Evolutionary conservation across 2,113 vertebrate genomes (phyloP).

Genomic region (Cinclus cinclus): DNA sequence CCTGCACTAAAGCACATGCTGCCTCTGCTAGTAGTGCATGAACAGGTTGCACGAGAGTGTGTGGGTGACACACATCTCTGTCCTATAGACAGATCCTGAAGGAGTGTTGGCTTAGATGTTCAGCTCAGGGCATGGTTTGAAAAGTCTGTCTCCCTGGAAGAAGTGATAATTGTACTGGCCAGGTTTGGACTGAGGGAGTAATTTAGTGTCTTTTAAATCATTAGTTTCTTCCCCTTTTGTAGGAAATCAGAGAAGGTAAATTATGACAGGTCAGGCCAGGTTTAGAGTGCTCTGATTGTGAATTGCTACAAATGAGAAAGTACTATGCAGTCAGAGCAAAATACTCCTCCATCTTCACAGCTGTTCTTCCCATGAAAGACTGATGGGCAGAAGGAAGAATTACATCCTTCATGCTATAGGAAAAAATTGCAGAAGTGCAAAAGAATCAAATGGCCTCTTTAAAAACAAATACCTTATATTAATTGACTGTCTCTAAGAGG

Average conservation of each 20-base stretch:
- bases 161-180: neutral
- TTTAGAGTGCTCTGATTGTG: neutral
- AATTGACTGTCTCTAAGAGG: neutral
- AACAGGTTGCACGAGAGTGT: neutral
- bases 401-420: neutral
- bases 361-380: neutral
- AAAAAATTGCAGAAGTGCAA: neutral
- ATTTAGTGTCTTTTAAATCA: neutral
- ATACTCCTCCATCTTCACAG: neutral
- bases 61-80: neutral
- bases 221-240: neutral
- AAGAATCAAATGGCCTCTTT: neutral
- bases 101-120: neutral
- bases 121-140: neutral
- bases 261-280: neutral
- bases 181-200: neutral
- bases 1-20: neutral
- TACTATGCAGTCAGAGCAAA: neutral
- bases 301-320: neutral
- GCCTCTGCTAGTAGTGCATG: neutral
- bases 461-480: neutral
- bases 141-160: neutral
- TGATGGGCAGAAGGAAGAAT: neutral
- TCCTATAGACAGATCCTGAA: neutral
- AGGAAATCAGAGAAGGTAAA: neutral